Evolutionary conservation across 2,797 vertebrate genomes (phyloP), one percentile per base, ranked within the genome.

Genomic region (Syngnathus acus): DNA sequence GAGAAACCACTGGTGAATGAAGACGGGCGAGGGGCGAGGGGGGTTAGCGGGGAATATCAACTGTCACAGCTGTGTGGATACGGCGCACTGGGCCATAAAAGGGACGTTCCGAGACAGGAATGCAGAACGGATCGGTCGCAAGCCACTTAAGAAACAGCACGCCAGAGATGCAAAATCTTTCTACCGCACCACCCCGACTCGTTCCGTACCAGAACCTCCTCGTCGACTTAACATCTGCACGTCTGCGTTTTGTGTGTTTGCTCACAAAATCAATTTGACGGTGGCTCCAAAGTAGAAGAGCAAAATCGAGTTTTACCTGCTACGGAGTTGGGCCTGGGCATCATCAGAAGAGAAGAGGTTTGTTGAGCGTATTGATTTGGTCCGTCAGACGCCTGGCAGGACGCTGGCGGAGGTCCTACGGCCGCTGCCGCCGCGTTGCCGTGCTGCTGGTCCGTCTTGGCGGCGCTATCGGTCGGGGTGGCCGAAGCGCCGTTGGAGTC

Each of bases 261-360:
- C 57, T 72, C 65, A 66, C 40, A 23, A 14, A 62, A 43, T 40
- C 84, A 75, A 59, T 71, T 70, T 67, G 74, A 76, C 32, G 32
- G 32, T 32, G 3, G 32, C 32, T 32, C 32, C 32, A 32, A 32
- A 32, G 32, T 32, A 32, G 32, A 32, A 32, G 32, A 32, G 32
- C 32, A 32, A 32, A 32, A 32, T 32, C 32, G 32, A 47, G 23
- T 59, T 88, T 89, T 92, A 99, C 97, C 97, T 93, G 97, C 97
- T 43, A 99, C 97, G 0, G 97, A 99, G 91, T 99, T 99, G 42
- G 97, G 97, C 74, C 97, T 92, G 59, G 96, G 96, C 96, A 99
- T 95, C 87, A 97, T 89, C 83, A 97, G 90, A 16, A 95, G 93
- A 64, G 90, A 91, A 68, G 93, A 90, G 66, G 74, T 90, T 72